A percentile compares a stretch with the other conserved stretches of the same genome.
These are phyloP conservation scores for Grus americana DNA, from an alignment of 2,113 vertebrate species.

Conservation along the genomic window DNA sequence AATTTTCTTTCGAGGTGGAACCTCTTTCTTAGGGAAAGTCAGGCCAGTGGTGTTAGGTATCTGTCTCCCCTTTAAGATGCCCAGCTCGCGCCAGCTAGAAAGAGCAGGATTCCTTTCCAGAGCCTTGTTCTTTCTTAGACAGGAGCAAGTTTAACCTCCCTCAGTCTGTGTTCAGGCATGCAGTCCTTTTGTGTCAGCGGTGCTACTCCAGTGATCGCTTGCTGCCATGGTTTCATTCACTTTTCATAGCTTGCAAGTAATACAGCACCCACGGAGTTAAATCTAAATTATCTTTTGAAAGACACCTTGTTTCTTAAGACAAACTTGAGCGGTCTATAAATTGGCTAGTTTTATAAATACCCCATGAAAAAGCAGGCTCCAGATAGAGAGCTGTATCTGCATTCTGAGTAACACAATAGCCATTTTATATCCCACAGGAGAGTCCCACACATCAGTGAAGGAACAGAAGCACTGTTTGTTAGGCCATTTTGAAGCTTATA, in stretches of 20 bases:
- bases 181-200: not conserved
- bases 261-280: not conserved
- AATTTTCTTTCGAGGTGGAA: not conserved
- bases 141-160: not conserved
- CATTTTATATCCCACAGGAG: not conserved
- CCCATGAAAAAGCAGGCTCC: not conserved
- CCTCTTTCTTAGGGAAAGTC: not conserved
- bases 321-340: not conserved
- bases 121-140: not conserved
- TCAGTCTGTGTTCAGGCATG: not conserved
- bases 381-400: not conserved
- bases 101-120: not conserved
- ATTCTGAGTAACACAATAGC: not conserved
- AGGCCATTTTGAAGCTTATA: not conserved
- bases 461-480: slow-evolving; percentile 25
- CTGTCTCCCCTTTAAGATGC: not conserved
- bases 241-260: not conserved
- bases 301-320: not conserved
- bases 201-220: not conserved
- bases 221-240: not conserved
- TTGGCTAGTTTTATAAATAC: not conserved
- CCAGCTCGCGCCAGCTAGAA: not conserved
- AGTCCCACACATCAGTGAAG: not conserved
- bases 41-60: not conserved
- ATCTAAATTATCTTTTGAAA: not conserved